Percentiles rank a stretch among this genome's conserved stretches.
phyloP scores from a whole-genome alignment of 2,113 vertebrate genomes.

The Paratilapia polleni region DNA sequence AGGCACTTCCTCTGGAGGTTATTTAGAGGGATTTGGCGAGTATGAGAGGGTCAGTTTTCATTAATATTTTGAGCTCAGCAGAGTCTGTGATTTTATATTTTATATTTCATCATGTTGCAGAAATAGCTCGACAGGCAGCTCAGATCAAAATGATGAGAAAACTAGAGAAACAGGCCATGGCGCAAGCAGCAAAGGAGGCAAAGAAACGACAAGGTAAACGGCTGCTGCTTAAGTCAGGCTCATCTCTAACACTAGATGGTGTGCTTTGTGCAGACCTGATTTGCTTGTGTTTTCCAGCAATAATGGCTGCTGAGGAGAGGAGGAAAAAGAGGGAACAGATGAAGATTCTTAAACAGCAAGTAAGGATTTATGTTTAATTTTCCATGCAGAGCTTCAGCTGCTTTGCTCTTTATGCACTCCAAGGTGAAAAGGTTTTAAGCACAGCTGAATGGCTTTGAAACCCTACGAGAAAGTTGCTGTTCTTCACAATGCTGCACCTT shows the following conservation, averaged over 20 bases:
- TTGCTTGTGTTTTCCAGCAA: conserved; percentile 81
- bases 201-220: conserved; percentile 90
- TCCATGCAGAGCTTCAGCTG: neutral
- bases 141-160: conserved; percentile 95
- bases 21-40: neutral
- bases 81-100: neutral
- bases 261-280: neutral
- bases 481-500: conserved; percentile 43
- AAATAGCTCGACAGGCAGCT: conserved; percentile 95
- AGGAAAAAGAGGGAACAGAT: conserved; percentile 95
- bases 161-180: conserved; percentile 93
- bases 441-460: conserved; percentile 36
- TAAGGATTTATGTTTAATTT: conserved; percentile 69
- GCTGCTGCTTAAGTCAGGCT: conserved; percentile 1
- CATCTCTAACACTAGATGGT: neutral
- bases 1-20: neutral
- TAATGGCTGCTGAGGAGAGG: conserved; percentile 94
- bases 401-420: neutral
- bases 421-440: conserved; percentile 39
- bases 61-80: neutral
- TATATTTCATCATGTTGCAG: conserved; percentile 74
- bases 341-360: conserved; percentile 97
- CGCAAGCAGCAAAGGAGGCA: conserved; percentile 92
- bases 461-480: conserved; percentile 37
- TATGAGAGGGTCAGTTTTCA: neutral